These are phyloP conservation scores for Phylloscopus trochiloides DNA, from an alignment of 2,113 vertebrate species.

Conservation along the genomic window DNA sequence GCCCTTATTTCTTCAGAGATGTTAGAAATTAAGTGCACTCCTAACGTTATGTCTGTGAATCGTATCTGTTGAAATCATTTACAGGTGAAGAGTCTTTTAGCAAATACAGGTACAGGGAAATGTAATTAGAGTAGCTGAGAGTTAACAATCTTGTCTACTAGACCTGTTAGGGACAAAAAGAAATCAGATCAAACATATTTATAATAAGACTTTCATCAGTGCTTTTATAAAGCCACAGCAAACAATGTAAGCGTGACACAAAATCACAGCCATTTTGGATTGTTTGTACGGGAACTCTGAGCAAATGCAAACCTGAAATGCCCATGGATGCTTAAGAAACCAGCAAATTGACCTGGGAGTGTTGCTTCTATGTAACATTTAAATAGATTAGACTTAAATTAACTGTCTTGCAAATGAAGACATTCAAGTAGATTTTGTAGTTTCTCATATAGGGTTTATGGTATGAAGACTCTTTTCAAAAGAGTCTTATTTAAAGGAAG, in stretches of 20 bases:
- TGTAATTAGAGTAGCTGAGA: neutral
- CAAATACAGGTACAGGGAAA: neutral
- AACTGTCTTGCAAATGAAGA: neutral
- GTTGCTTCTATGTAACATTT: neutral
- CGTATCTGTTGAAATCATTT: neutral
- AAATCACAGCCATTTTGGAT: neutral
- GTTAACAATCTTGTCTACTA: neutral
- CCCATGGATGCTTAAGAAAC: neutral
- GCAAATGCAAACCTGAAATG: neutral
- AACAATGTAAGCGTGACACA: neutral
- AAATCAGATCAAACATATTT: neutral
- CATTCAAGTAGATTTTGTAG: neutral
- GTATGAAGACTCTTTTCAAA: neutral
- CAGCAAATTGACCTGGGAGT: neutral
- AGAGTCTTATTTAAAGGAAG: neutral
- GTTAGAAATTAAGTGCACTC: neutral
- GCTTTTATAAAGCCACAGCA: neutral
- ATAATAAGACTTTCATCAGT: neutral
- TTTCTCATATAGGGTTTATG: neutral
- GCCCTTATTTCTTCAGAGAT: neutral
- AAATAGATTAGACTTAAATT: neutral
- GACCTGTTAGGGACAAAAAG: neutral
- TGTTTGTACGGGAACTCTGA: neutral
- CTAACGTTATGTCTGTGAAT: accelerated
- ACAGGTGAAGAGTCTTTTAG: neutral